Percentiles rank a stretch among this genome's conserved stretches.
Conservation (phyloP, 2,888 invertebrate genomes). For the Sclerodermus sp. region DNA sequence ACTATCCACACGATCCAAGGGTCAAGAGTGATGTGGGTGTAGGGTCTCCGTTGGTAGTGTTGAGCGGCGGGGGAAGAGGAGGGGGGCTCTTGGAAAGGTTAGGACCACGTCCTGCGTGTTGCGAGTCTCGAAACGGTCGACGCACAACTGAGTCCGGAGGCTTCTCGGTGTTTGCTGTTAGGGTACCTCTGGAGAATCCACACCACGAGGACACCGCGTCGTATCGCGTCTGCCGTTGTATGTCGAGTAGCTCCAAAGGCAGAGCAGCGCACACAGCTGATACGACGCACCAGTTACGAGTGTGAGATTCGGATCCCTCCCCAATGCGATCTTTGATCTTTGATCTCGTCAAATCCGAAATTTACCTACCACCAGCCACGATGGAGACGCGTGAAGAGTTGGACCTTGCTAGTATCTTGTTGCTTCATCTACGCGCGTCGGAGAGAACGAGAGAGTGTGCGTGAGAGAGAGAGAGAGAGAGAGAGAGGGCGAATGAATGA, state of each 20-base stretch:
- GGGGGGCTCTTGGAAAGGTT: background rate
- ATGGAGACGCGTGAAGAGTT: no score
- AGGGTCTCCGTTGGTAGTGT: background rate
- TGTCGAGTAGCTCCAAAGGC: no score
- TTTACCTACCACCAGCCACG: no score
- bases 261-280: no score
- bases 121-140: constrained; percentile 19
- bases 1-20: constrained; percentile 24
- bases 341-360: constrained; percentile 12
- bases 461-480: no score
- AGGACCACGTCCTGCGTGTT: constrained; percentile 8
- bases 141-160: constrained; percentile 26
- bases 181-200: no score
- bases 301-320: constrained; percentile 6
- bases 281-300: constrained; percentile 10
- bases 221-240: no score
- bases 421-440: no score
- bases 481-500: no score
- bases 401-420: no score
- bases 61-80: background rate
- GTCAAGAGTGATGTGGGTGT: constrained; percentile 25
- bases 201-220: no score
- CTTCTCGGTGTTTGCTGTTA: background rate
- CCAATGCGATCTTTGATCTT: constrained; percentile 32
- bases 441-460: no score